Conservation (phyloP, 2,797 vertebrate species). For the Sebastolobus altivelis region DNA sequence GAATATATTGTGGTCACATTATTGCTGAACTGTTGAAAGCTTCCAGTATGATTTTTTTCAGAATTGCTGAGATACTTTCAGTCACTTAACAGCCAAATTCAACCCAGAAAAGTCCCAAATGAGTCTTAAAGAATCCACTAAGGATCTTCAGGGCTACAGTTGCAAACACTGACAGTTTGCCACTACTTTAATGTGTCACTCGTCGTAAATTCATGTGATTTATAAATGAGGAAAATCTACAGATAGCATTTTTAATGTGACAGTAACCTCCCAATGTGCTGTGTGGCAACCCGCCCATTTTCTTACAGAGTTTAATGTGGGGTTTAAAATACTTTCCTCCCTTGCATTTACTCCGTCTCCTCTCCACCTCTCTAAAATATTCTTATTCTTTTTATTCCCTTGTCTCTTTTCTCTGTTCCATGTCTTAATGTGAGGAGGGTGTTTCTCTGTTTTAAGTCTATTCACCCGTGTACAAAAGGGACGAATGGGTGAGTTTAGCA, state of each 20-base stretch:
- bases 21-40: background rate
- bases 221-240: constrained; percentile 55
- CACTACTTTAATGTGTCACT: constrained; percentile 53
- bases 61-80: background rate
- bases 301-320: constrained; percentile 34
- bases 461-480: background rate
- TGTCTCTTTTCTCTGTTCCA: background rate
- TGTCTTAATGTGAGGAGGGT: constrained; percentile 28
- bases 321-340: constrained; percentile 19
- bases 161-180: constrained; percentile 37
- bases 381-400: constrained; percentile 15
- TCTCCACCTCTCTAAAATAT: constrained; percentile 23
- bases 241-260: constrained; percentile 55
- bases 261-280: constrained; percentile 30
- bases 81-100: background rate
- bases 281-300: constrained; percentile 10
- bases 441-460: constrained; percentile 7
- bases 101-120: constrained; percentile 7
- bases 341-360: constrained; percentile 6
- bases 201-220: constrained; percentile 52
- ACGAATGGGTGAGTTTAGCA: background rate
- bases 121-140: background rate
- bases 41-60: constrained; percentile 5
- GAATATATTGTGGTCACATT: constrained; percentile 10
- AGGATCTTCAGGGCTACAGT: constrained; percentile 15